These are phyloP conservation scores for Ramphastos sulfuratus DNA, from an alignment of 2,113 vertebrate species.

Conservation along the genomic window DNA sequence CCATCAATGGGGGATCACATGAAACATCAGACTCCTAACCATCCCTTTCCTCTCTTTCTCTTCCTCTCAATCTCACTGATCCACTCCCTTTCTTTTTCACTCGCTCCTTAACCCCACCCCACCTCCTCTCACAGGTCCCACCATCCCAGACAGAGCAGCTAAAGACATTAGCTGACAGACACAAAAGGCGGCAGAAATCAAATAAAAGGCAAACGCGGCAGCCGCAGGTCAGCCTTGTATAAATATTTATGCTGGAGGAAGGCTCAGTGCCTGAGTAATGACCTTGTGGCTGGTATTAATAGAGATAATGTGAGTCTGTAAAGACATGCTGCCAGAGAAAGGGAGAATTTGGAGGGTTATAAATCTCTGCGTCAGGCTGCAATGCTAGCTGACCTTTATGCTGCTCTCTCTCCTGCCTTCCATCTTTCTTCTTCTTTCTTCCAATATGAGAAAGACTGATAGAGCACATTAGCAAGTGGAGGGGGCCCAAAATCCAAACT, in stretches of 20 bases:
- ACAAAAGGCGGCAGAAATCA: constrained; percentile 84
- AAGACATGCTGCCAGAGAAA: constrained; percentile 71
- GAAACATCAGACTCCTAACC: not conserved
- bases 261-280: constrained; percentile 81
- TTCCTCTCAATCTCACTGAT: not conserved
- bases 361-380: constrained; percentile 64
- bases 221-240: constrained; percentile 80
- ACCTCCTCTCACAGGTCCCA: constrained; percentile 70
- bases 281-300: constrained; percentile 84
- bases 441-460: constrained; percentile 8
- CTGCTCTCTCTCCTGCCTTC: constrained; percentile 44
- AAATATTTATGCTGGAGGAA: constrained; percentile 85
- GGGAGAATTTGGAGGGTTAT: constrained; percentile 59
- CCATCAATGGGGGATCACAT: not conserved
- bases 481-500: constrained; percentile 4
- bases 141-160: constrained; percentile 72
- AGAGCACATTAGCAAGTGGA: not conserved
- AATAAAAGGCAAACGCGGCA: constrained; percentile 81
- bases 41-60: not conserved
- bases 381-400: constrained; percentile 68
- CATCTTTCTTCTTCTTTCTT: constrained; percentile 20
- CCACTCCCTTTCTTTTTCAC: not conserved
- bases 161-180: constrained; percentile 80
- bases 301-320: constrained; percentile 82
- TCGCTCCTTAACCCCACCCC: constrained; percentile 23